These are phyloP conservation scores for Napeogenes inachia DNA, from an alignment of 2,888 invertebrate genomes.

Conservation along the genomic window DNA sequence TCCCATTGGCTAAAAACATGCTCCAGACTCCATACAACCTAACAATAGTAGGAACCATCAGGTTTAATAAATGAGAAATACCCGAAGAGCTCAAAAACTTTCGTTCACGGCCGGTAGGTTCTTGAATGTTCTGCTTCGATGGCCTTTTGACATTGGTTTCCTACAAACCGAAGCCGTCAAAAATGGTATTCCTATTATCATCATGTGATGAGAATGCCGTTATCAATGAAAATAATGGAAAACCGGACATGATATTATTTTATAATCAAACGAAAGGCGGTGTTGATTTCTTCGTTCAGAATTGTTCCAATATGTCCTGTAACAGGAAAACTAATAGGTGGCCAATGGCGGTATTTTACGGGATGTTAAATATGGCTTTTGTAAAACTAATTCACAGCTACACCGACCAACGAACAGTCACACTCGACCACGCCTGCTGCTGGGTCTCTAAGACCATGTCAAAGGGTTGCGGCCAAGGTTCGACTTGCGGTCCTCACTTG, in stretches of 20 bases:
- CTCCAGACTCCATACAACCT: too few species aligned
- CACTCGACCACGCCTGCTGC: too few species aligned
- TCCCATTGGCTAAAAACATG: too few species aligned
- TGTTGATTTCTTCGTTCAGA: constrained; percentile 28
- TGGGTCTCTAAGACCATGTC: too few species aligned
- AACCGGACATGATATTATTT: constrained; percentile 23
- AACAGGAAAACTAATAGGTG: constrained; percentile 26
- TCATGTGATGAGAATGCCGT: constrained; percentile 26
- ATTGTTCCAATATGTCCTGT: constrained; percentile 22
- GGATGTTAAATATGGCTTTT: constrained; percentile 29
- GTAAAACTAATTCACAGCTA: too few species aligned
- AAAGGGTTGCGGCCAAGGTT: too few species aligned
- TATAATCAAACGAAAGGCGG: constrained; percentile 25
- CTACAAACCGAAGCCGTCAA: constrained; percentile 24
- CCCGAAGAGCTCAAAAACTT: constrained; percentile 17
- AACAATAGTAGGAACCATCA: too few species aligned
- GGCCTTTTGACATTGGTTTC: constrained; percentile 21
- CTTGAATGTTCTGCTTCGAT: constrained; percentile 24
- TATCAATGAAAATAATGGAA: constrained; percentile 38
- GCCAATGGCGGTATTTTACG: constrained; percentile 30
- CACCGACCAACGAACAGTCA: too few species aligned
- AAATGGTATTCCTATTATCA: constrained; percentile 25
- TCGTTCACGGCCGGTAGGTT: constrained; percentile 12
- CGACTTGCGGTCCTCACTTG: too few species aligned
- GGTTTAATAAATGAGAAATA: too few species aligned